Base-by-base conservation (phyloP, 2,113 vertebrate species). In the Procavia capensis region DNA sequence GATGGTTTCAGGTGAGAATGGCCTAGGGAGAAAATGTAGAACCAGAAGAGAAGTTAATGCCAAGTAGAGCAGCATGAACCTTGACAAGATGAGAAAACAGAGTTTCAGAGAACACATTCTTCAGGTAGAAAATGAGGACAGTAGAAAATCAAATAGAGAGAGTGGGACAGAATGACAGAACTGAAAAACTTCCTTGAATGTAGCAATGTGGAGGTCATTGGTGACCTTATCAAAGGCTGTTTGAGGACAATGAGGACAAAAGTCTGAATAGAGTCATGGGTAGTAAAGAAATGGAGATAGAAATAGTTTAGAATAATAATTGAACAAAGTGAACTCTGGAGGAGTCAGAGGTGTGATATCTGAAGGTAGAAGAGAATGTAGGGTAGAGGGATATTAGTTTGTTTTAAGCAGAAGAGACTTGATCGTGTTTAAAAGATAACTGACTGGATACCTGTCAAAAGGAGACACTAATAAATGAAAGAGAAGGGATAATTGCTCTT, bases 381-480 rank as follows among this genome's bases (percentile, higher is more conserved):
- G n/a, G 14, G 17, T 57, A 70, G 63, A 63, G 43, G 54, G 16
- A 47, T 31, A 6, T 82, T 54, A 72, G 16, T 70, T 86, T 72
- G 2, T 85, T 84, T 93, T 93, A 80, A 80, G n/a, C n/a, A n/a
- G n/a, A 88, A 31, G 59, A 90, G 31, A 54, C 43, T 78, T 79
- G 27, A 4, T 85, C 45, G 39, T 85, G 34, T 83, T 88, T 89
- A 57, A 89, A 82, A 64, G 36, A 59, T 61, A 36, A 63, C 80
- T 54, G n/a, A 90, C 31, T 36, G 61, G 24, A 61, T 94, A 4
- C 31, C 43, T 85, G 64, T 59, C 54, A 79, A n/a, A 76, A 27
- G 41, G 36, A 75, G 41, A 78, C 64, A 4, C 47, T 3, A 80
- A 22, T 76, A 3, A 24, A 2, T 45, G 29, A 72, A 10, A 90